Percentiles rank a stretch among this genome's conserved stretches.
Evolutionary conservation across 2,888 invertebrate species (phyloP).

Genomic region (Drosophila subquinaria): DNA sequence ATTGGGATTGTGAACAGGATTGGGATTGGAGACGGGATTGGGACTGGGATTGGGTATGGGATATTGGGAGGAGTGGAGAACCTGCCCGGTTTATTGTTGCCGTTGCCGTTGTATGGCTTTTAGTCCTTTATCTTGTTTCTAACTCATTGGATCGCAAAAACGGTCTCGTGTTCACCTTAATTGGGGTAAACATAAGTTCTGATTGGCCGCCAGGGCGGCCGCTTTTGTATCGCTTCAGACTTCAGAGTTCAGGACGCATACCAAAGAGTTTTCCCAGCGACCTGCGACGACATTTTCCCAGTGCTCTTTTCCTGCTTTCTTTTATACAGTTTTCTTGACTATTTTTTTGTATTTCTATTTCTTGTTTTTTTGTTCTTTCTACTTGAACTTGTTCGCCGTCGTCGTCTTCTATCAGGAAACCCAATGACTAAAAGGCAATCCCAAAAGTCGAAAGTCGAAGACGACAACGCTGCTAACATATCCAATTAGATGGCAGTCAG

Average conservation of each 20-base stretch:
- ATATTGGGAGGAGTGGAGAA: background rate
- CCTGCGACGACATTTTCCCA: constrained; percentile 13
- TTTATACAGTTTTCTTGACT: constrained; percentile 9
- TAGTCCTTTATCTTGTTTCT: constrained; percentile 84
- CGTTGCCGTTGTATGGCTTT: constrained; percentile 67
- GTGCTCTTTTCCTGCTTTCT: constrained; percentile 4
- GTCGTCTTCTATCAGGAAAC: constrained; percentile 24
- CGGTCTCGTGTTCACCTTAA: constrained; percentile 84
- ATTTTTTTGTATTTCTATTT: background rate
- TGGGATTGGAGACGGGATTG: too few relatives aligned
- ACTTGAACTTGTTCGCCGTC: constrained; percentile 38
- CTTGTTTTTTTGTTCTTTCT: constrained; percentile 15
- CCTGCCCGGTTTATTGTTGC: constrained; percentile 68
- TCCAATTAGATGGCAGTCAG: constrained; percentile 70
- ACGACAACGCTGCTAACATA: constrained; percentile 66
- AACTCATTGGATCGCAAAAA: constrained; percentile 84
- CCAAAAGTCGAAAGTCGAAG: constrained; percentile 58
- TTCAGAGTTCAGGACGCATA: constrained; percentile 30
- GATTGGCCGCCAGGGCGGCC: constrained; percentile 66
- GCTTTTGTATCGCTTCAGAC: constrained; percentile 38
- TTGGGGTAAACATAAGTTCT: constrained; percentile 82
- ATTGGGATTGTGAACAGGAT: background rate
- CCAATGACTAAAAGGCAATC: constrained; percentile 31
- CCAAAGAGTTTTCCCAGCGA: constrained; percentile 53
- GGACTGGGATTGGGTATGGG: background rate